Base-by-base conservation (phyloP, 2,113 vertebrate genomes). In the Dipodomys merriami region DNA sequence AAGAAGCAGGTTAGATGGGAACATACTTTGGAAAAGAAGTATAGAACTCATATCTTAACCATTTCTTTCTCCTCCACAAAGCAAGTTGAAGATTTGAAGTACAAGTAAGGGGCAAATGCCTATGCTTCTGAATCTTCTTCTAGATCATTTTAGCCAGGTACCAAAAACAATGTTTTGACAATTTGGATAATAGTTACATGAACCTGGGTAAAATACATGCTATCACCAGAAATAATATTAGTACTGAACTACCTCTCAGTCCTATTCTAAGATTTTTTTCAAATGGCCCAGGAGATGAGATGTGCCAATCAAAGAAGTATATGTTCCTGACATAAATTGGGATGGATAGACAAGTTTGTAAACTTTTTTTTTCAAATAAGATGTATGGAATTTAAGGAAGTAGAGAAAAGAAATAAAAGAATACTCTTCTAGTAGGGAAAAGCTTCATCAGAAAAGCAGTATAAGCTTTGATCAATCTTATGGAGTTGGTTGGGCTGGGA, bases 351-450 rank as follows among this genome's bases (percentile, higher is more conserved):
- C n/a, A 85, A 84, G 44, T 90, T 89, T 86, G 12, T 93, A 69
- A 91, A 68, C 30, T 72, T 57, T 79, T 69, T 81, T 49, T 49
- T 49, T 49, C 71, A 90, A 27, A 39, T 92, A 33, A 20, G 62
- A 65, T 95, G n/a, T 73, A 77, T 94, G 53, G 27, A 69, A 76
- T 84, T 27, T 83, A 91, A 86, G 57, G 62, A 60, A 72, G 77
- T 74, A 78, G n/a, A 90, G 69, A 76, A 88, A 85, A 81, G n/a
- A 85, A 84, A 1, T 49, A 49, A 49, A 92, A 89, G 49, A 13
- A 35, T 67, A 87, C 77, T 88, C 65, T 94, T 76, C 1, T 72
- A 77, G 78, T 73, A 88, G 88, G 72, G 84, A 93, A 71, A 89
- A 78, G 30, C 69, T 96, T 33, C 39, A 68, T 20, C 25, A 93